Evolutionary conservation across 1,140 invertebrate genomes (phyloP).

Genomic region (Teleopsis dalmanni): DNA sequence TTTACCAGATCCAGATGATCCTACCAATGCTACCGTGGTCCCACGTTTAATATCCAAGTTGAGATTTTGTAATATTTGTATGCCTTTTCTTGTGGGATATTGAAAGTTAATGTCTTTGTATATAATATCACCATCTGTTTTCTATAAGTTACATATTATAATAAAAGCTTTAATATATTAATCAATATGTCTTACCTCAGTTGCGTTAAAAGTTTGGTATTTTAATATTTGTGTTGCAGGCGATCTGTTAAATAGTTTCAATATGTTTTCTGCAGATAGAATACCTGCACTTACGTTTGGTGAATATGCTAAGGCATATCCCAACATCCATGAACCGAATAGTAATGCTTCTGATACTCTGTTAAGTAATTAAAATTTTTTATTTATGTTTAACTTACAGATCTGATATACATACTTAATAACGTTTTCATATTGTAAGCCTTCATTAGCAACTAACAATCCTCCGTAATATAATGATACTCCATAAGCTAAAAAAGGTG

Average conservation of each 20-base stretch:
- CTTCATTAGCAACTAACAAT: conserved; percentile 49
- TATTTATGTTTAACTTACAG: neutral
- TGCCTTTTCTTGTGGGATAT: conserved; percentile 67
- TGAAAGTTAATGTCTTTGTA: conserved; percentile 68
- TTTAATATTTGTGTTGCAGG: too few species aligned
- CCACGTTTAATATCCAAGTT: conserved; percentile 69
- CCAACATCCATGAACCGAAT: conserved; percentile 79
- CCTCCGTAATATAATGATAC: conserved; percentile 66
- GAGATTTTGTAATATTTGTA: conserved; percentile 61
- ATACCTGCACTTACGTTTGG: conserved; percentile 82
- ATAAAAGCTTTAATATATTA: too few species aligned
- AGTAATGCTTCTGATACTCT: too few species aligned
- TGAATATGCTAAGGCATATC: conserved; percentile 73
- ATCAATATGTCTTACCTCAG: too few species aligned
- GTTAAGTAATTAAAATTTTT: too few species aligned
- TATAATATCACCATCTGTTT: conserved; percentile 59
- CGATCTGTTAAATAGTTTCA: too few species aligned
- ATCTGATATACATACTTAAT: conserved; percentile 64
- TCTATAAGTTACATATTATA: conserved; percentile 44
- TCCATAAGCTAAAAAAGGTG: conserved; percentile 68
- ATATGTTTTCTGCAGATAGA: conserved; percentile 68
- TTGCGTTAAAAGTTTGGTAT: too few species aligned
- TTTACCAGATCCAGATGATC: conserved; percentile 76
- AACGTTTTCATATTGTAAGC: conserved; percentile 62
- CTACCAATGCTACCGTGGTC: conserved; percentile 73